A percentile compares a stretch with the other conserved stretches of the same genome.
These are phyloP conservation scores for Heliconius charithonia DNA, from an alignment of 2,888 invertebrate genomes.

Conservation along the genomic window DNA sequence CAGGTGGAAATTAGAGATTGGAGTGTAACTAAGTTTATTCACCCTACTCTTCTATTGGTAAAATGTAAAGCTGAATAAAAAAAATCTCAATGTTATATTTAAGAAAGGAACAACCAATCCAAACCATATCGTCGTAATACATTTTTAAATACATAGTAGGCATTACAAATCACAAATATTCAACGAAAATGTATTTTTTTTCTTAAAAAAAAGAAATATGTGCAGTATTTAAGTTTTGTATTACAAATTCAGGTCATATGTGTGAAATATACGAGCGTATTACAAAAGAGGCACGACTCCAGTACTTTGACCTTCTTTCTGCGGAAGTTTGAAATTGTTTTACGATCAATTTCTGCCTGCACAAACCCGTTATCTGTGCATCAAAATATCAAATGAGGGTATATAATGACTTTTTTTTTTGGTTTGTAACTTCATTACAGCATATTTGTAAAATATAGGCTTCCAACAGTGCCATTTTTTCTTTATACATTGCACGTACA, in stretches of 20 bases:
- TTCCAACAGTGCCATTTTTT: neutral
- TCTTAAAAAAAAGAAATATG: no score
- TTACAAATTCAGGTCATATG: slow-evolving; percentile 28
- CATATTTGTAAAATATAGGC: slow-evolving; percentile 20
- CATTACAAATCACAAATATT: no score
- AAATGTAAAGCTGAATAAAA: no score
- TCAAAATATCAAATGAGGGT: slow-evolving; percentile 40
- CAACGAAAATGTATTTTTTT: no score
- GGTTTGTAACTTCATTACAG: slow-evolving; percentile 30
- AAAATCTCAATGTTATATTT: no score
- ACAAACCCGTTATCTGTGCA: slow-evolving; percentile 31
- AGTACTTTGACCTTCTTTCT: slow-evolving; percentile 35
- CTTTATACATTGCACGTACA: neutral
- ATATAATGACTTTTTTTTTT: slow-evolving; percentile 21
- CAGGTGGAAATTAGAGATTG: no score
- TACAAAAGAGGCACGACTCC: slow-evolving; percentile 24
- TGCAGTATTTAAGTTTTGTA: neutral
- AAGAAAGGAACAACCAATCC: no score
- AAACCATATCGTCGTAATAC: no score
- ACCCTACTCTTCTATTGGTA: no score
- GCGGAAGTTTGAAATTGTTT: slow-evolving; percentile 42
- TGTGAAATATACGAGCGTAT: slow-evolving; percentile 22
- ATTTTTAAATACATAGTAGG: no score
- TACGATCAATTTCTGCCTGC: slow-evolving; percentile 39
- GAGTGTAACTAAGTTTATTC: no score